A percentile compares a stretch with the other conserved stretches of the same genome.
phyloP scores from a whole-genome alignment of 2,888 invertebrate genomes.

The Mesoligia furuncula region DNA sequence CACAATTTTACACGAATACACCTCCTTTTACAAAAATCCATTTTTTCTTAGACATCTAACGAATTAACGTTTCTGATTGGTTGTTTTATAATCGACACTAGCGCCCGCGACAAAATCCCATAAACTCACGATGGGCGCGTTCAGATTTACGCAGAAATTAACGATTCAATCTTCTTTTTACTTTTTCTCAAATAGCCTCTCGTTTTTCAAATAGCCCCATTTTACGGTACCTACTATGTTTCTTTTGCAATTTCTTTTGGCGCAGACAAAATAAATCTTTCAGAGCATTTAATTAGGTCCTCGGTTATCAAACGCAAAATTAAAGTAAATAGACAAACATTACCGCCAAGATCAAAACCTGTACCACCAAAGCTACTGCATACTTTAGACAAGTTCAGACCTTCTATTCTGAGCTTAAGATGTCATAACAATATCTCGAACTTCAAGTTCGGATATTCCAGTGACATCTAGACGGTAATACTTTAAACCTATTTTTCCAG shows the following conservation, averaged over 20 bases:
- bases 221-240: too few relatives aligned
- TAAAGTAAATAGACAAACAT: neutral
- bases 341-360: neutral
- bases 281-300: neutral
- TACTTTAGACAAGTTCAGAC: neutral
- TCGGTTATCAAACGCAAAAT: neutral
- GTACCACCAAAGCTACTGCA: neutral
- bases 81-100: too few relatives aligned
- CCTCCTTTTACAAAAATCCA: too few relatives aligned
- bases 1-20: too few relatives aligned
- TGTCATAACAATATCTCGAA: constrained; percentile 17
- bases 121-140: too few relatives aligned
- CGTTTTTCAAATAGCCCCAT: too few relatives aligned
- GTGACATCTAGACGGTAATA: constrained; percentile 12
- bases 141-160: too few relatives aligned
- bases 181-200: too few relatives aligned
- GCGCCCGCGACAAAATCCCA: too few relatives aligned
- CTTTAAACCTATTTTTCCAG: constrained; percentile 39
- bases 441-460: neutral
- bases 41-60: too few relatives aligned
- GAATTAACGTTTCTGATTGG: too few relatives aligned
- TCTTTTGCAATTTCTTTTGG: neutral
- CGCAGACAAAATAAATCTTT: neutral
- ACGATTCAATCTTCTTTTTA: too few relatives aligned
- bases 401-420: neutral